These are phyloP conservation scores for Acrobasis repandana DNA, from an alignment of 2,888 invertebrate species.

Conservation along the genomic window DNA sequence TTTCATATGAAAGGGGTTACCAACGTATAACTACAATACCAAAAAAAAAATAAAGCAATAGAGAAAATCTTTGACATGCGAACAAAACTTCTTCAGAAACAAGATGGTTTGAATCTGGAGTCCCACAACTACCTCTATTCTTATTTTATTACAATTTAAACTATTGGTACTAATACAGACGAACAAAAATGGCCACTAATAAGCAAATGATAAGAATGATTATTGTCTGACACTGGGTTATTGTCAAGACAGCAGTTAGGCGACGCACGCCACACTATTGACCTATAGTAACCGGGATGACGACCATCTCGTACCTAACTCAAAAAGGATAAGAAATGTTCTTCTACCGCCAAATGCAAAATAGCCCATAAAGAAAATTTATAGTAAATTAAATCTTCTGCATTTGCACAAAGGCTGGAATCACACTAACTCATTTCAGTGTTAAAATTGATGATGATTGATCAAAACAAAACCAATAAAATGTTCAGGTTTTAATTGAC, in stretches of 20 bases:
- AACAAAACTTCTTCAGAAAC: neutral
- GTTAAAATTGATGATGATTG: no score
- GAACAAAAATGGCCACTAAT: slow-evolving; percentile 57
- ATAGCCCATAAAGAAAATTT: no score
- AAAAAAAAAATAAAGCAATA: no score
- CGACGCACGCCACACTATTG: slow-evolving; percentile 64
- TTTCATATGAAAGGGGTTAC: neutral
- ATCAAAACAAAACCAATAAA: no score
- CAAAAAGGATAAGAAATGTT: no score
- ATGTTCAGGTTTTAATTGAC: no score
- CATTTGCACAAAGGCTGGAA: no score
- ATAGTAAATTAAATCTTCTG: no score
- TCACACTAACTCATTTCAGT: no score
- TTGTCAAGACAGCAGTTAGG: slow-evolving; percentile 82
- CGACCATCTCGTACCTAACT: slow-evolving; percentile 14
- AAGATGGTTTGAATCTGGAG: neutral
- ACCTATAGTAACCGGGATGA: slow-evolving; percentile 53
- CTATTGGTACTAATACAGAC: slow-evolving; percentile 43
- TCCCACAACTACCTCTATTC: slow-evolving; percentile 5
- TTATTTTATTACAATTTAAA: slow-evolving; percentile 27
- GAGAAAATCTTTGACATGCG: no score
- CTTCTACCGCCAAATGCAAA: no score
- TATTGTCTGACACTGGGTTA: slow-evolving; percentile 83
- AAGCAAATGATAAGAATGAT: slow-evolving; percentile 75
- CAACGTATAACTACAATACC: neutral